Conservation (phyloP, 1,140 invertebrate species). For the Triops cancriformis region DNA sequence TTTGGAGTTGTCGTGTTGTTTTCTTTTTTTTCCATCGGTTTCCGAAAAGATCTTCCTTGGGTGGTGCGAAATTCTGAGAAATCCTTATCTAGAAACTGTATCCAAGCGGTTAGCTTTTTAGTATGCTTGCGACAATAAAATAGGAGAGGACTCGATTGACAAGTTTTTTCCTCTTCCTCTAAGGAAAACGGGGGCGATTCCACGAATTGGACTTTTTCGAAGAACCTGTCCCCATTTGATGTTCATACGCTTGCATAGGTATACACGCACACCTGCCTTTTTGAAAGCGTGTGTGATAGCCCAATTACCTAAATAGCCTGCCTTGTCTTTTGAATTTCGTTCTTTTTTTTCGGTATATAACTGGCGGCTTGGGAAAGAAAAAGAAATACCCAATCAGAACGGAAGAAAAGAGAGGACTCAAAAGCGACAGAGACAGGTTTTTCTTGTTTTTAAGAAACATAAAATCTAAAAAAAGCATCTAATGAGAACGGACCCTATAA, state of each 20-base stretch:
- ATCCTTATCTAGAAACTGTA: neutral
- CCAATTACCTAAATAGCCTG: neutral
- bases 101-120: neutral
- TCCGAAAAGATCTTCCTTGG: conserved; percentile 14
- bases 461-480: neutral
- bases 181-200: neutral
- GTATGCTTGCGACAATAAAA: neutral
- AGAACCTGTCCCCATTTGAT: neutral
- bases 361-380: neutral
- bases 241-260: neutral
- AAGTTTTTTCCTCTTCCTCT: neutral
- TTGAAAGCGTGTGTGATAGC: neutral
- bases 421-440: conserved; percentile 6
- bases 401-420: neutral
- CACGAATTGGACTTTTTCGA: neutral
- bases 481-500: neutral
- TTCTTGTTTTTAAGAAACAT: neutral
- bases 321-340: neutral
- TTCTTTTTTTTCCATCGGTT: neutral
- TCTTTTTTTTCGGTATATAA: too few species aligned
- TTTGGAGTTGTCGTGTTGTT: neutral
- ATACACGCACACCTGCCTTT: neutral
- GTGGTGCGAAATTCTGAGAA: conserved; percentile 14
- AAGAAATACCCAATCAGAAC: neutral
- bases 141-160: neutral